phyloP scores from a whole-genome alignment of 2,888 invertebrate species.

The Acronicta psi region DNA sequence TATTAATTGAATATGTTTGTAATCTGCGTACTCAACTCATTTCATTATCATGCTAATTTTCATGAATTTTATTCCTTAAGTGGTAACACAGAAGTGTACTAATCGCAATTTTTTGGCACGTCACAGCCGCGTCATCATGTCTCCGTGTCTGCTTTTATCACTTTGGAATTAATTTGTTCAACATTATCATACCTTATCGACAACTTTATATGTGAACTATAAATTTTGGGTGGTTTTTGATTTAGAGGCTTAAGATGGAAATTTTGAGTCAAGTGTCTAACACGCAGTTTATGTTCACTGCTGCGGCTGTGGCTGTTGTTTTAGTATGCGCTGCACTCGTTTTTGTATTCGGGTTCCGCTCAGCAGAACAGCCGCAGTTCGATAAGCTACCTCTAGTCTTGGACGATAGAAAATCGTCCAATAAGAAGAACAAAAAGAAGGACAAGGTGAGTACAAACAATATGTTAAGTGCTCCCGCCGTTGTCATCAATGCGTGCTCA shows the following conservation, averaged over 20 bases:
- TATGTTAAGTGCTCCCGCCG: conserved; percentile 65
- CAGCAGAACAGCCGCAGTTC: conserved; percentile 94
- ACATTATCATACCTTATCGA: conserved; percentile 85
- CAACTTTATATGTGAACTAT: conserved; percentile 83
- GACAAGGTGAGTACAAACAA: conserved; percentile 90
- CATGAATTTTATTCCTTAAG: too few relatives aligned
- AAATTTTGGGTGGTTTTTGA: conserved; percentile 71
- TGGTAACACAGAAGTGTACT: conserved; percentile 63
- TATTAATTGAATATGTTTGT: too few relatives aligned
- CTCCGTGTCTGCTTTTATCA: conserved; percentile 89
- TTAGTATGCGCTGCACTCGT: conserved; percentile 92
- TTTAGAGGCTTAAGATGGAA: conserved; percentile 87
- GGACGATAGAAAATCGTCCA: conserved; percentile 91
- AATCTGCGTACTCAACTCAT: too few relatives aligned
- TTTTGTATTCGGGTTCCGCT: conserved; percentile 94
- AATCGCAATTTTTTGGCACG: conserved; percentile 88
- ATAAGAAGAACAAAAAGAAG: conserved; percentile 91
- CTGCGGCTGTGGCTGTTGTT: conserved; percentile 90
- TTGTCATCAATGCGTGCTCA: conserved; percentile 75
- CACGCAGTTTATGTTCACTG: conserved; percentile 88
- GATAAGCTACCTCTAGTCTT: conserved; percentile 90
- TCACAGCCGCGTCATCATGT: conserved; percentile 92
- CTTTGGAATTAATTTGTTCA: conserved; percentile 85
- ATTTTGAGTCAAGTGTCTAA: conserved; percentile 89
- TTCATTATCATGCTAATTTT: too few relatives aligned